A percentile compares a stretch with the other conserved stretches of the same genome.
Evolutionary conservation across 2,888 invertebrate species (phyloP).

Genomic region (Nysson spinosus): DNA sequence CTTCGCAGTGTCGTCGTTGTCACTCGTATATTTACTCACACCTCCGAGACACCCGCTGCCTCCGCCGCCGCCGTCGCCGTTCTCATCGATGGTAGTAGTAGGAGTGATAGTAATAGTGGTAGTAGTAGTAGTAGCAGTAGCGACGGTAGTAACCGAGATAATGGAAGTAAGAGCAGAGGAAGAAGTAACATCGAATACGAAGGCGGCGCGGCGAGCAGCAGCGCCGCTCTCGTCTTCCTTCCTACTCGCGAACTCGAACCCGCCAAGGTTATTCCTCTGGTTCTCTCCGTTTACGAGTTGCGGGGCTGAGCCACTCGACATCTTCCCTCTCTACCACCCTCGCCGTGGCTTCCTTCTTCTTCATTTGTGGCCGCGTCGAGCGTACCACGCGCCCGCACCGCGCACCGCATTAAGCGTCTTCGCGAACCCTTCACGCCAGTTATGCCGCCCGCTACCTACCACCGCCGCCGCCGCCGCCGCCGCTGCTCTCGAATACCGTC

Average conservation of each 20-base stretch:
- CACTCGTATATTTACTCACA: constrained; percentile 6
- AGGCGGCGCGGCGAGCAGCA: constrained; percentile 43
- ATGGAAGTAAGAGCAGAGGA: constrained; percentile 29
- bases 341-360: constrained; percentile 59
- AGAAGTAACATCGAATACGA: constrained; percentile 26
- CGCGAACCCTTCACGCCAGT: constrained; percentile 36
- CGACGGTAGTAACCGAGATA: constrained; percentile 10
- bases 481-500: background rate
- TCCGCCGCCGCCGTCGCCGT: constrained; percentile 33
- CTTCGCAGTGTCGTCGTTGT: no score
- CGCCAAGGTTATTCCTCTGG: constrained; percentile 41
- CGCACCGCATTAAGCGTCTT: constrained; percentile 67
- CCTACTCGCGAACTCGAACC: constrained; percentile 31
- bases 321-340: constrained; percentile 69
- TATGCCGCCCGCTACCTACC: constrained; percentile 22
- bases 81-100: background rate
- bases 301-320: constrained; percentile 71
- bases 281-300: constrained; percentile 71
- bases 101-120: constrained; percentile 25
- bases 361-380: constrained; percentile 71
- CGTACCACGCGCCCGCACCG: constrained; percentile 68
- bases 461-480: background rate
- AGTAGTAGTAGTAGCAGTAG: background rate
- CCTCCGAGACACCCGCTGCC: constrained; percentile 30
- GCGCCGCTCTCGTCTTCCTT: constrained; percentile 57